These are phyloP conservation scores for Isichthys henryi DNA, from an alignment of 2,113 vertebrate species.

Conservation along the genomic window DNA sequence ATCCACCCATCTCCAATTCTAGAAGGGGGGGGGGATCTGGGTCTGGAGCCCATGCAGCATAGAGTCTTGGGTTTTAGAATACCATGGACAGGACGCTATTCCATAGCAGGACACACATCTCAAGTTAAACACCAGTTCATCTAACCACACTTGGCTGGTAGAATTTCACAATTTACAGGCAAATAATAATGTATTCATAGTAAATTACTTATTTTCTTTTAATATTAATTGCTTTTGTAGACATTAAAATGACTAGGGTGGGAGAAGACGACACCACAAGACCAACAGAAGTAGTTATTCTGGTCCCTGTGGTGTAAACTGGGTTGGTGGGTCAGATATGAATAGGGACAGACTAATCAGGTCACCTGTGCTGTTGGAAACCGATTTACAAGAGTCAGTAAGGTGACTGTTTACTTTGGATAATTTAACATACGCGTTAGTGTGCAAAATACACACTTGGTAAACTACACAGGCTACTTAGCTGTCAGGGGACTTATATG, in stretches of 20 bases:
- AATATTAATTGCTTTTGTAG: background rate
- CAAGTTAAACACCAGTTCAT: background rate
- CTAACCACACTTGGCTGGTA: background rate
- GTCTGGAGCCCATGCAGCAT: background rate
- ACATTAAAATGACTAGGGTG: background rate
- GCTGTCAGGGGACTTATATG: background rate
- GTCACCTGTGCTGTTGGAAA: background rate
- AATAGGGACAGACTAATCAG: background rate
- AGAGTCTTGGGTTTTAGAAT: background rate
- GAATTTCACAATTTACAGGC: background rate
- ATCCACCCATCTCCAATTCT: background rate
- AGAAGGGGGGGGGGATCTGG: background rate
- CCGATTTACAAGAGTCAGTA: background rate
- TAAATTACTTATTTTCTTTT: background rate
- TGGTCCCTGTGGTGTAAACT: background rate
- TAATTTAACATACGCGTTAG: background rate
- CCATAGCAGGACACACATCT: background rate
- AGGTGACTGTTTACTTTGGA: background rate
- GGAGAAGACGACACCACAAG: background rate
- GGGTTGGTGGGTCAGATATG: background rate
- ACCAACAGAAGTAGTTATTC: background rate
- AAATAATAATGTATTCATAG: background rate
- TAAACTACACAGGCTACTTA: background rate
- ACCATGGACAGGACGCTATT: background rate
- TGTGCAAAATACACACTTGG: background rate